phyloP scores from a whole-genome alignment of 2,888 invertebrate species.

The Dolichopus griseipennis region DNA sequence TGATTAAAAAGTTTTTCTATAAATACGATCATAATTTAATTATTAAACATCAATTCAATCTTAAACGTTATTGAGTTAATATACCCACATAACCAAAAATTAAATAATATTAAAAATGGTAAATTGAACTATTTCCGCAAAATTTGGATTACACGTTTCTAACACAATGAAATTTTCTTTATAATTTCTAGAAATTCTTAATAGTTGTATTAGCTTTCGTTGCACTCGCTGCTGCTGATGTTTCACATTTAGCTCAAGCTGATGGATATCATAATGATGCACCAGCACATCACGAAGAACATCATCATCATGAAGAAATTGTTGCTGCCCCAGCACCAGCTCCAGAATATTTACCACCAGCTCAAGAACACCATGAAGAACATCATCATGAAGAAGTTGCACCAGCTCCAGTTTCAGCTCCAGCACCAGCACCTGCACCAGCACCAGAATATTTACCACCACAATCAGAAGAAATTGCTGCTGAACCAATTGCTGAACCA shows the following conservation, averaged over 20 bases:
- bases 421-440: slow-evolving; percentile 4
- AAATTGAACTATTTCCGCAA: too few relatives aligned
- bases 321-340: background rate
- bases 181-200: background rate
- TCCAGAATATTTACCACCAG: slow-evolving; percentile 8
- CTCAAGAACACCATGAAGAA: background rate
- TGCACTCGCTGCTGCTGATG: background rate
- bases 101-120: too few relatives aligned
- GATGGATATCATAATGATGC: background rate
- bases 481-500: background rate
- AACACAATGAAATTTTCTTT: too few relatives aligned
- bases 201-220: background rate
- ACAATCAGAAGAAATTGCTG: background rate
- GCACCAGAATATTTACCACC: background rate
- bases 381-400: background rate
- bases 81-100: too few relatives aligned
- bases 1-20: too few relatives aligned
- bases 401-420: slow-evolving; percentile 5
- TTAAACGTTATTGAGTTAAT: too few relatives aligned
- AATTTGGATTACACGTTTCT: too few relatives aligned
- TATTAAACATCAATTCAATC: too few relatives aligned
- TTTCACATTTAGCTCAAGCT: background rate
- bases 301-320: background rate
- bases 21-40: too few relatives aligned
- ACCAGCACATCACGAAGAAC: background rate